Percentiles rank a stretch among this genome's conserved stretches.
Conservation (phyloP, 2,113 vertebrate genomes). For the Jaculus jaculus region DNA sequence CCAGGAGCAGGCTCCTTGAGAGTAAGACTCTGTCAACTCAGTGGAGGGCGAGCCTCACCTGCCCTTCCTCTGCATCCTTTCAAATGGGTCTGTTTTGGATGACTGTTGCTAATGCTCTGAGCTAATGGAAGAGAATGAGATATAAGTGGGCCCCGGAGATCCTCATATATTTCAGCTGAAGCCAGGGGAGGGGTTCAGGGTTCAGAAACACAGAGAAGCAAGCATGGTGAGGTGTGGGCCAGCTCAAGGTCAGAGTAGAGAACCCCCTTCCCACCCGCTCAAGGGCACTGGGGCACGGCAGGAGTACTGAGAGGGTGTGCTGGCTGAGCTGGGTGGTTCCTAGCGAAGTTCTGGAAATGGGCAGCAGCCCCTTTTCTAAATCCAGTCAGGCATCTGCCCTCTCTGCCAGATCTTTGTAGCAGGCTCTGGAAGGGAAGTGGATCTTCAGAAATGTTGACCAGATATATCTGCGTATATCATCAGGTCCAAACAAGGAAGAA, state of each 20-base stretch:
- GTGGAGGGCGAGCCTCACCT: not conserved
- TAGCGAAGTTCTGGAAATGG: not conserved
- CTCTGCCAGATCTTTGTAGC: not conserved
- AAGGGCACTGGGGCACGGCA: not conserved
- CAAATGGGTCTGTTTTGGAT: not conserved
- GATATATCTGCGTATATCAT: not conserved
- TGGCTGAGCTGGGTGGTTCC: fast-evolving
- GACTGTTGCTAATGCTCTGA: not conserved
- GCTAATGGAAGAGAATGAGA: not conserved
- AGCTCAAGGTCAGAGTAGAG: not conserved
- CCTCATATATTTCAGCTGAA: not conserved
- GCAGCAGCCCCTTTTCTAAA: not conserved
- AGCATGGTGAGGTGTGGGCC: fast-evolving
- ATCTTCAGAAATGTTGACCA: not conserved
- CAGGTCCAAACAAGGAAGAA: not conserved
- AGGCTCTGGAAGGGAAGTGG: not conserved
- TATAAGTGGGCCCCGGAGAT: not conserved
- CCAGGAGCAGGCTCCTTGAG: not conserved
- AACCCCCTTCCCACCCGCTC: not conserved
- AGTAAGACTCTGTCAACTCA: not conserved
- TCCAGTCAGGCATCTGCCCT: fast-evolving
- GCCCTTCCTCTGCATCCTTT: not conserved
- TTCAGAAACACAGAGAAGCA: not conserved
- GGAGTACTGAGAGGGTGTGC: not conserved
- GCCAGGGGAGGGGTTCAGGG: not conserved